Percentiles rank a stretch among this genome's conserved stretches.
phyloP scores from a whole-genome alignment of 37 sponge, comb jelly and placozoan genomes.

The Corticium candelabrum region DNA sequence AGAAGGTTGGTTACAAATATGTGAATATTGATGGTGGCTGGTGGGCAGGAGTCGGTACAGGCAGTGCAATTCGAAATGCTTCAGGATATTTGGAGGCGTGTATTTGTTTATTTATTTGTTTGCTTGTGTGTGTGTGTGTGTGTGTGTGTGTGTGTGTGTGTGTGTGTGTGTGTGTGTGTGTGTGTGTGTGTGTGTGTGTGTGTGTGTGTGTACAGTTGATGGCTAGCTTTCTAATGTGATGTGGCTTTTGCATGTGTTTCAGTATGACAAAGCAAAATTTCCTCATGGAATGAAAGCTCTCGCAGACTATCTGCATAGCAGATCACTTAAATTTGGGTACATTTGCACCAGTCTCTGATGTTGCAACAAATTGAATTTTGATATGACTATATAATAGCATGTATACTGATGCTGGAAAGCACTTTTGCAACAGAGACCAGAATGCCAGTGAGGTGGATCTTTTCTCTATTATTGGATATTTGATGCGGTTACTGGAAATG shows the following conservation, averaged over 20 bases:
- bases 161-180: slow-evolving; percentile 5
- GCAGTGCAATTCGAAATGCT: background rate
- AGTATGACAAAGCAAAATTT: background rate
- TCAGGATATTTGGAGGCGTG: background rate
- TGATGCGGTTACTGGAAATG: background rate
- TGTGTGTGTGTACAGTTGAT: slow-evolving; percentile 3
- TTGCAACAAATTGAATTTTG: background rate
- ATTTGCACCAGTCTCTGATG: background rate
- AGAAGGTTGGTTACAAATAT: background rate
- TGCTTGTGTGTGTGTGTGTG: slow-evolving; percentile 1
- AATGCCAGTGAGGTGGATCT: background rate
- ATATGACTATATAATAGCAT: background rate
- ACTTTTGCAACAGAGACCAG: background rate
- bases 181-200: background rate
- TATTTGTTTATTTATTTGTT: background rate
- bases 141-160: slow-evolving; percentile 5
- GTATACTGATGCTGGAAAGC: slow-evolving; percentile 5
- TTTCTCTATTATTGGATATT: background rate
- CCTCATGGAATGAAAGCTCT: background rate
- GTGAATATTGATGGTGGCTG: slow-evolving; percentile 12
- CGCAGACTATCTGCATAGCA: background rate
- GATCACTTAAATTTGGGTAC: background rate
- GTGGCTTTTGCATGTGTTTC: background rate
- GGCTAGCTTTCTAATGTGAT: no score
- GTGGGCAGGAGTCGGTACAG: slow-evolving; percentile 8